These are phyloP conservation scores for Oreotrochilus melanogaster DNA, from an alignment of 2,113 vertebrate genomes.

Conservation along the genomic window DNA sequence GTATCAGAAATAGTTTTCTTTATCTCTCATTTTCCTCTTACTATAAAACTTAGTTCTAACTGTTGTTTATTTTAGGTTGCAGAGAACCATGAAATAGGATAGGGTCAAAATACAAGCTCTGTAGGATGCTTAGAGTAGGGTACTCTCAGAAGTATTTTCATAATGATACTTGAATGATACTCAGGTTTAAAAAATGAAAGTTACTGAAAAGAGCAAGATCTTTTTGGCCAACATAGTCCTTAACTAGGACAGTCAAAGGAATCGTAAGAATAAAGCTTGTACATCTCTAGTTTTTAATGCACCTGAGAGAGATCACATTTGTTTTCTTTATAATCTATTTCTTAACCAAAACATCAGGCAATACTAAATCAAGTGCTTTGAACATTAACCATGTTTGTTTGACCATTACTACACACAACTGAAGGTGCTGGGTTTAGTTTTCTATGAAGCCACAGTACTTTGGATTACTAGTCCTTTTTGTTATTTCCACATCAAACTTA, in stretches of 20 bases:
- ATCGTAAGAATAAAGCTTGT: not conserved
- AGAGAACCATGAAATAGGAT: not conserved
- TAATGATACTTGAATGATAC: not conserved
- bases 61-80: not conserved
- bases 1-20: not conserved
- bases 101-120: not conserved
- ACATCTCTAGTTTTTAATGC: not conserved
- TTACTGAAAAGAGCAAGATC: not conserved
- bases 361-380: not conserved
- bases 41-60: not conserved
- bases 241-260: not conserved
- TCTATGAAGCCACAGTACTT: not conserved
- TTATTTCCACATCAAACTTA: not conserved
- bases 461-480: not conserved
- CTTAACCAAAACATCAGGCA: not conserved
- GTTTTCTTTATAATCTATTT: not conserved
- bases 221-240: not conserved
- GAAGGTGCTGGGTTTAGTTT: not conserved
- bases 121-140: not conserved
- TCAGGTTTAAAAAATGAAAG: not conserved
- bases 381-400: not conserved
- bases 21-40: fast-evolving
- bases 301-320: not conserved
- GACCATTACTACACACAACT: not conserved
- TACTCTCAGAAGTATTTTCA: not conserved